Evolutionary conservation across 2,797 vertebrate genomes (phyloP), one percentile per base, ranked within the genome.

Genomic region (Acanthurus tractus): DNA sequence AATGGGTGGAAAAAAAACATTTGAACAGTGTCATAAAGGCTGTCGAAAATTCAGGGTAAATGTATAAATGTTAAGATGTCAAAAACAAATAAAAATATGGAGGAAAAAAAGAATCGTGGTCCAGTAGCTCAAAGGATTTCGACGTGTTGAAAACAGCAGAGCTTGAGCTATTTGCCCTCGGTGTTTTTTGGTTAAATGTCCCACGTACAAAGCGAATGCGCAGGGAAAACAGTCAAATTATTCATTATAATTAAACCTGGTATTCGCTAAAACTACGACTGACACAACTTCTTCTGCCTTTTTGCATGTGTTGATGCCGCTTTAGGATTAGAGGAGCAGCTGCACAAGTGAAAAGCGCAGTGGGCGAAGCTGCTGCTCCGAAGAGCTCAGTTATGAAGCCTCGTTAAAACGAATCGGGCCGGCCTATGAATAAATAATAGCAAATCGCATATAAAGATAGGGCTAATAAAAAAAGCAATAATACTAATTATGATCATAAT

Each of bases 331-430:
- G 18, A 66, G 22, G 23, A 76, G 44, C 15, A 65, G 25, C n/a
- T 53, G 65, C 8, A 72, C 55, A 52, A 69, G 69, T 58, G 57
- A 71, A 69, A 65, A 70, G 59, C 55, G 62, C 74, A 83, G 61
- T 57, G 56, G 52, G 23, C 40, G 53, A 83, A 79, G 63, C 78
- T 70, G 64, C 65, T 52, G 25, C 59, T 72, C 34, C n/a, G 5
- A 62, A 36, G 57, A 20, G 45, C 40, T 48, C 46, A 22, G 18
- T 8, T 42, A 8, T 14, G 18, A 57, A 17, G 42, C 17, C 55
- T 15, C 58, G 45, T 45, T 66, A 82, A 34, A 45, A 20, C 44
- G n/a, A 7, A 76, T 48, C 36, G 14, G 2, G 15, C 1, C 5
- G 4, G 34, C 42, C n/a, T 61, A 14, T 1, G 64, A 55, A 65